Evolutionary conservation across 2,797 vertebrate species (phyloP).

Genomic region (Tokudaia tokunoshimensis): DNA sequence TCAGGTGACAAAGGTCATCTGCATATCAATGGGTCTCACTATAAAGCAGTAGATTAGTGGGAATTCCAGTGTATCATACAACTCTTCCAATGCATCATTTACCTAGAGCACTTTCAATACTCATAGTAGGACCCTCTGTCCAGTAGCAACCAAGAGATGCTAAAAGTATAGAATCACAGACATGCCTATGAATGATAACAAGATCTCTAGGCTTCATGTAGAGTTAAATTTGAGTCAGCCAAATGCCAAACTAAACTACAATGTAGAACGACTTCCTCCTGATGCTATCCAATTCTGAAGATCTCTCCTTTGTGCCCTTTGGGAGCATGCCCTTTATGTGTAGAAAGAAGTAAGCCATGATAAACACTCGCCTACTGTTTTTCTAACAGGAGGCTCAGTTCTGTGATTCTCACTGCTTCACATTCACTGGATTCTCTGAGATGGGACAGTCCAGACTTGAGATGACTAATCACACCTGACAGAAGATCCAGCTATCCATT

Average conservation of each 20-base stretch:
- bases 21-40: background rate
- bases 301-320: background rate
- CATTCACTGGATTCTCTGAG: background rate
- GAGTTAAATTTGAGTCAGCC: background rate
- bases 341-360: background rate
- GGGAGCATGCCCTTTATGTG: background rate
- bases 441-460: background rate
- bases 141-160: background rate
- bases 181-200: background rate
- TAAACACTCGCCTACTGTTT: background rate
- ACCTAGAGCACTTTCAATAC: background rate
- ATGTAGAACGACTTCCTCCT: background rate
- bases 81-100: background rate
- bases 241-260: background rate
- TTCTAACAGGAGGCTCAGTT: background rate
- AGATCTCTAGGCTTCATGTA: background rate
- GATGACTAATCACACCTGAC: background rate
- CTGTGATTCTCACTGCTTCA: background rate
- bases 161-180: constrained; percentile 22
- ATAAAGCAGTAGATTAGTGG: background rate
- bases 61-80: background rate
- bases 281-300: background rate
- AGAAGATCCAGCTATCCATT: background rate
- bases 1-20: background rate
- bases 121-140: background rate